Conservation (phyloP, 2,888 invertebrate species). For the Sesia apiformis region DNA sequence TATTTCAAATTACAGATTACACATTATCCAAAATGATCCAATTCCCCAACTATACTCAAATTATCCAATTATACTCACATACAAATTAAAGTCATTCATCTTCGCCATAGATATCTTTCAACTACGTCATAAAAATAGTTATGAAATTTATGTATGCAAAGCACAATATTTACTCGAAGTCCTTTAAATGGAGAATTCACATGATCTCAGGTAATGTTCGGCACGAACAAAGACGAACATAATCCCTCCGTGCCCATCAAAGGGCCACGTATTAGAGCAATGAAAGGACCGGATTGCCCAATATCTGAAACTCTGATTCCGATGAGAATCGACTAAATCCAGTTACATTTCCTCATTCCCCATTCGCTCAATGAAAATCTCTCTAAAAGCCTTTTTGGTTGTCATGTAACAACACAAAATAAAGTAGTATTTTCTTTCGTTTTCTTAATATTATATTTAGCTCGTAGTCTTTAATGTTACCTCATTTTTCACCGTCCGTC, state of each 20-base stretch:
- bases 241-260: conserved; percentile 42
- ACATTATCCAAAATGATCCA: too few relatives aligned
- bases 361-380: conserved; percentile 37
- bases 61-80: too few relatives aligned
- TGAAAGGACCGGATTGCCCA: conserved; percentile 39
- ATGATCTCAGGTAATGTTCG: conserved; percentile 20
- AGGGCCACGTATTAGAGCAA: conserved; percentile 35
- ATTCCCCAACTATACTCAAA: too few relatives aligned
- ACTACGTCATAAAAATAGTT: too few relatives aligned
- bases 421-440: conserved; percentile 35
- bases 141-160: too few relatives aligned
- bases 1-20: too few relatives aligned
- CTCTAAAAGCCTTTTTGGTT: conserved; percentile 41
- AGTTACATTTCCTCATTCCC: conserved; percentile 39
- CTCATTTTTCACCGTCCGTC: background rate
- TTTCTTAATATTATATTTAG: conserved; percentile 4
- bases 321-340: conserved; percentile 25
- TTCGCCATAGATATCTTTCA: too few relatives aligned
- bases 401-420: conserved; percentile 13
- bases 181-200: background rate
- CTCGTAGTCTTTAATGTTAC: background rate
- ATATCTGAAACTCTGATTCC: conserved; percentile 17
- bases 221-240: conserved; percentile 31
- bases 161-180: background rate
- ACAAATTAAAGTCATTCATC: too few relatives aligned